Base-by-base conservation (phyloP, 2,113 vertebrate species). In the Chaenocephalus aceratus region DNA sequence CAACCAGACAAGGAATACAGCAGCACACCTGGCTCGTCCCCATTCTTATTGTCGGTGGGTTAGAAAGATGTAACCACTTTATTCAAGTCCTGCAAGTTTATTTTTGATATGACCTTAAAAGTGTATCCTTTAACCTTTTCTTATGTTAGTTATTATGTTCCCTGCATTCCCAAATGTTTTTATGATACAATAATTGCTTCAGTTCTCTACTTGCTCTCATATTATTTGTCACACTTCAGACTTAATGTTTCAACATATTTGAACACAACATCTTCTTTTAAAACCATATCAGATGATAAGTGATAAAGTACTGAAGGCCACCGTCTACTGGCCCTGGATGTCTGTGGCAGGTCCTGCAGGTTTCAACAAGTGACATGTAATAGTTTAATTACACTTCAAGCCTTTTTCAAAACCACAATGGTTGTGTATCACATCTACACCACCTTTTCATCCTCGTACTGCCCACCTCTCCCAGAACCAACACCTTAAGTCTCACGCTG, bases 401-500 rank as follows among this genome's bases (percentile, higher is more conserved):
- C 4, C 30, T 30, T 30, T 30, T 30, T 30, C 26, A 30, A 30
- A 30, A 30, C 26, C 26, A 30, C 2, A 0, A 30, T 30, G 3
- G 26, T 30, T 30, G 26, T 30, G 26, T 30, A 30, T 78, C 51
- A 49, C 21, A 56, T 75, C 71, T 26, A 48, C 59, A 58, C 18
- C 23, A 30, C 3, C 30, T 30, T 30, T 30, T 30, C 30, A 30
- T 30, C 30, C 30, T 30, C 30, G 30, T 4, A 30, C 30, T 30
- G 30, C 30, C 30, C 30, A 3, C 30, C 30, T 30, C 30, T 30
- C 30, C 30, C 30, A 36, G 53, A 71, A 13, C 36, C 49, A 59
- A 36, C 67, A 58, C 74, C 45, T 82, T 11, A 15, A 54, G 41
- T 70, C 58, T 48, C 9, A 4, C 45, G 52, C 75, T 60, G 68